These are phyloP conservation scores for Volucella bombylans DNA, from an alignment of 2,888 invertebrate species.

Conservation along the genomic window DNA sequence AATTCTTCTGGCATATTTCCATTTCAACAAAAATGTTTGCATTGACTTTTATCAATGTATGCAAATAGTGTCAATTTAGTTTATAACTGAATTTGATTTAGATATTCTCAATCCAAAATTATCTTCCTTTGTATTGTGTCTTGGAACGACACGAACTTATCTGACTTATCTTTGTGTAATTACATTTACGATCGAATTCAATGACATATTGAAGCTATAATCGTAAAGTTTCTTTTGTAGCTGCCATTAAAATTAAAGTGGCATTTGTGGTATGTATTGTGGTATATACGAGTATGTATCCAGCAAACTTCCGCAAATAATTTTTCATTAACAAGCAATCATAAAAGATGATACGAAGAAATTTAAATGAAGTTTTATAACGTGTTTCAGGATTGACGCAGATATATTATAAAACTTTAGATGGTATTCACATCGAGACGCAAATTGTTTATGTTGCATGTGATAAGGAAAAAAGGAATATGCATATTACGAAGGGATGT, in stretches of 20 bases:
- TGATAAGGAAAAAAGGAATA: too few relatives aligned
- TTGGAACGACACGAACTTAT: not conserved
- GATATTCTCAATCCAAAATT: not conserved
- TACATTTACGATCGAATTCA: conserved; percentile 19
- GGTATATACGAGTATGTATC: too few relatives aligned
- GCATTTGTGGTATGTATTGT: conserved; percentile 1
- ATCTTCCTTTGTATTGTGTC: not conserved
- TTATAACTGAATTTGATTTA: too few relatives aligned
- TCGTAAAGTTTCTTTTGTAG: conserved; percentile 10
- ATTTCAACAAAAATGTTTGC: conserved; percentile 11
- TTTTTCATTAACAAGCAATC: conserved; percentile 26
- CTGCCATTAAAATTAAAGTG: conserved; percentile 13
- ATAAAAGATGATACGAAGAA: conserved; percentile 4
- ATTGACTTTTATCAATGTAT: conserved; percentile 39
- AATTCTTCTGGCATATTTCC: not conserved
- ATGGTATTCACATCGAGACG: too few relatives aligned
- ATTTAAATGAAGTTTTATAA: not conserved
- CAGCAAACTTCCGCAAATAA: conserved; percentile 4
- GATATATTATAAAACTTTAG: not conserved
- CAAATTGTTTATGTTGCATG: too few relatives aligned
- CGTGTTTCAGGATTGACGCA: not conserved
- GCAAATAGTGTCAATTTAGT: conserved; percentile 5
- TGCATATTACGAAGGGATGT: too few relatives aligned
- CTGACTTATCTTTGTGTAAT: not conserved
- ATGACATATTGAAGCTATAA: conserved; percentile 21